Evolutionary conservation across 2,797 vertebrate species (phyloP), one percentile per base, ranked within the genome.

Genomic region (Phyllotis vaccarum): DNA sequence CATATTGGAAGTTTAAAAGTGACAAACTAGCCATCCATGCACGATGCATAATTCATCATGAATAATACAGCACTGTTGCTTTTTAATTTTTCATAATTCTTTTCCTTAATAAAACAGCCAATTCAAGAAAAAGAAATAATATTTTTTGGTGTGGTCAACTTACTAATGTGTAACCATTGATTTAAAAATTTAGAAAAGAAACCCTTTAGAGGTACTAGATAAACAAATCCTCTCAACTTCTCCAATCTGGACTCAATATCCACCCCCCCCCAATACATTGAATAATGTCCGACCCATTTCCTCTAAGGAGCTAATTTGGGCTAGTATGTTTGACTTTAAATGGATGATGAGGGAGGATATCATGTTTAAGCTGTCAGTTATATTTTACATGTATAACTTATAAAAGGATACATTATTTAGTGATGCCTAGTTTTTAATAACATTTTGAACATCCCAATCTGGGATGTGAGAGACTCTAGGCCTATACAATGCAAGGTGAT

Each of bases 1-100:
- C 98, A 98, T 95, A 97, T 17, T 98, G 80, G 75, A 97, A 98
- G 95, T 96, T 95, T 91, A 98, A 98, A 97, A 96, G 88, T 96
- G 97, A 96, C 95, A 97, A 98, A 97, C 94, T 97, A 97, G 95
- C 97, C 96, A 85, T 43, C 34, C 95, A 97, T 96, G 92, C 96
- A 97, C 97, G 95, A 96, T 96, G 91, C 95, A 97, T 90, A 89
- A 90, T 98, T 98, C 93, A 96, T 97, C 93, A 90, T 95, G 62
- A 98, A 98, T 98, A 98, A 96, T 97, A 94, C 85, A 95, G 96
- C 81, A 96, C 91, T 96, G 95, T 86, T 96, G 75, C 86, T 95
- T 95, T 95, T 93, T 29, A 75, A 92, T 97, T 98, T 98, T 96
- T 91, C 96, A 96, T 95, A 97, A 96, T 80, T 2, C 93, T 68